phyloP scores from a whole-genome alignment of 2,113 vertebrate genomes.

The Forbesichthys agassizii region DNA sequence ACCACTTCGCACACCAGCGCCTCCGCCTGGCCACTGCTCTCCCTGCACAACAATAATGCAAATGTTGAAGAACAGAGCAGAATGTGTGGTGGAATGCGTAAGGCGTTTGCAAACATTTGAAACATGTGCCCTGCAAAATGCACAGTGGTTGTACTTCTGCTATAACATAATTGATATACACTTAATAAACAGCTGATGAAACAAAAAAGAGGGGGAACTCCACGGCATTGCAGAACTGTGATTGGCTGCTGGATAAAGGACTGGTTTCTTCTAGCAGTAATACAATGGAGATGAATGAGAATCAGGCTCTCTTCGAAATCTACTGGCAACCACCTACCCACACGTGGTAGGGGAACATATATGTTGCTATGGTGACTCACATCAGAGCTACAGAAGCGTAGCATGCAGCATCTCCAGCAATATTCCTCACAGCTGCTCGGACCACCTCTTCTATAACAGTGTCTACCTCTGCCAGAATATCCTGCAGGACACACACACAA shows the following conservation, averaged over 20 bases:
- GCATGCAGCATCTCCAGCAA: constrained; percentile 66
- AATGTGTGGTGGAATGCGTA: too few species aligned
- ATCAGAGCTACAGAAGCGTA: constrained; percentile 76
- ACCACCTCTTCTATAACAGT: constrained; percentile 83
- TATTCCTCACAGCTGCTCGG: constrained; percentile 72
- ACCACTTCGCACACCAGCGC: constrained; percentile 76
- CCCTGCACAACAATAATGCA: constrained; percentile 62
- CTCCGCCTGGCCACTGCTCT: constrained; percentile 73
- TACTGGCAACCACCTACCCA: too few species aligned
- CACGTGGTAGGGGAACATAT: not conserved
- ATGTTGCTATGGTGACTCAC: constrained; percentile 65
- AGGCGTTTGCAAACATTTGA: too few species aligned
- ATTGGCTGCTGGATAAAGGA: too few species aligned
- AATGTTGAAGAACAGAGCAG: not conserved
- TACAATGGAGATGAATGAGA: not conserved
- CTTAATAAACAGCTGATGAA: too few species aligned
- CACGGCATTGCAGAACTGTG: too few species aligned
- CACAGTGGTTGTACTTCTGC: too few species aligned
- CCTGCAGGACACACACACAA: constrained; percentile 67
- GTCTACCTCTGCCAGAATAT: constrained; percentile 77
- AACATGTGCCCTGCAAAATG: too few species aligned
- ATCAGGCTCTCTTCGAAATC: not conserved
- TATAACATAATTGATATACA: too few species aligned
- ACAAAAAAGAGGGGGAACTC: too few species aligned
- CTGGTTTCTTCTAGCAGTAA: not conserved